Conservation (phyloP, 2,797 vertebrate species). For the Lutjanus campechanus region DNA sequence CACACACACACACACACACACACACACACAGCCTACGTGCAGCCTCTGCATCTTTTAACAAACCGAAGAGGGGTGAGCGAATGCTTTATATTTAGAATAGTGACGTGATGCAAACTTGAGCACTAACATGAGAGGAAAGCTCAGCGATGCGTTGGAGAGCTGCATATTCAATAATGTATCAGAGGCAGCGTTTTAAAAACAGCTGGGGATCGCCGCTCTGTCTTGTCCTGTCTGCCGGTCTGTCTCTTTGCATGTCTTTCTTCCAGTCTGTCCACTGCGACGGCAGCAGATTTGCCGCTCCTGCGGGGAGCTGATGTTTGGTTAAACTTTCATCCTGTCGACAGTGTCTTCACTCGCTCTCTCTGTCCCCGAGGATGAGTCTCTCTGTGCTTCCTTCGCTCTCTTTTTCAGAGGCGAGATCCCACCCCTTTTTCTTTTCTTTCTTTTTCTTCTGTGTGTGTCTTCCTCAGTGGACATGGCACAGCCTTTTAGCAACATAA, state of each 20-base stretch:
- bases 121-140: conserved; percentile 81
- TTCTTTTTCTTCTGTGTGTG: conserved; percentile 20
- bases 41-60: conserved; percentile 79
- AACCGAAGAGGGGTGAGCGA: conserved; percentile 70
- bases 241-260: conserved; percentile 72
- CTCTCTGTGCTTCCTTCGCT: conserved; percentile 36
- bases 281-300: conserved; percentile 65
- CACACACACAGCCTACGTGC: conserved; percentile 44
- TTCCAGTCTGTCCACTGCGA: conserved; percentile 52
- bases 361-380: conserved; percentile 49
- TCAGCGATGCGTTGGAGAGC: conserved; percentile 81
- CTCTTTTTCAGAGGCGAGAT: conserved; percentile 32
- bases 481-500: conserved; percentile 48
- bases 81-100: conserved; percentile 82
- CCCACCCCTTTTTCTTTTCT: conserved; percentile 11
- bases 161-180: conserved; percentile 83
- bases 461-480: conserved; percentile 41
- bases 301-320: conserved; percentile 62
- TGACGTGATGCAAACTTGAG: conserved; percentile 76
- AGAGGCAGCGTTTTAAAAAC: conserved; percentile 78
- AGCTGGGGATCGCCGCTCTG: conserved; percentile 75
- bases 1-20: conserved; percentile 36
- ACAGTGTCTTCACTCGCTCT: conserved; percentile 49
- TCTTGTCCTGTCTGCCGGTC: conserved; percentile 73
- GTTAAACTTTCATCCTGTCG: conserved; percentile 79